Conservation (phyloP, 1,140 invertebrate species). For the Halesus radiatus region DNA sequence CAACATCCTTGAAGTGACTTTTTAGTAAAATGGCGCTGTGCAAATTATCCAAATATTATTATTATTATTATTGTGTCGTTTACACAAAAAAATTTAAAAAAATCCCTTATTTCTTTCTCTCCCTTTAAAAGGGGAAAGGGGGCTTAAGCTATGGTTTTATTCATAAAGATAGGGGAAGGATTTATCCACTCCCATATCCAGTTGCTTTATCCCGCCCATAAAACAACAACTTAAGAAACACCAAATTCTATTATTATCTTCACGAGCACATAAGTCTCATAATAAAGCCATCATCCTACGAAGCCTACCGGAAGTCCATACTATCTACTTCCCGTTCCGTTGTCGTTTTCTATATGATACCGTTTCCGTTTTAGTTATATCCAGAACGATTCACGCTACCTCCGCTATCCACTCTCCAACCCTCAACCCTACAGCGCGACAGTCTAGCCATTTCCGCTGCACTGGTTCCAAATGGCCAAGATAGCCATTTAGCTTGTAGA, state of each 20-base stretch:
- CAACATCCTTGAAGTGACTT: too few relatives aligned
- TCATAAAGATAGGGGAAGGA: too few relatives aligned
- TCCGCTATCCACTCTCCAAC: too few relatives aligned
- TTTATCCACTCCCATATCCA: too few relatives aligned
- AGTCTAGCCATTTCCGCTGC: constrained; percentile 26
- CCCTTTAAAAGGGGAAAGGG: too few relatives aligned
- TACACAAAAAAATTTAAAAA: too few relatives aligned
- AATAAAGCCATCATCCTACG: constrained; percentile 11
- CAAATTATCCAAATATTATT: too few relatives aligned
- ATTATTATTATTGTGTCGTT: too few relatives aligned
- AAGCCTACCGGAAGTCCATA: constrained; percentile 15
- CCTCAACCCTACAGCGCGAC: not conserved
- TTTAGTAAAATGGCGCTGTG: too few relatives aligned
- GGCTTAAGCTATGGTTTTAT: too few relatives aligned
- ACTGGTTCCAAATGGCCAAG: not conserved
- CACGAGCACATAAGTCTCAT: not conserved
- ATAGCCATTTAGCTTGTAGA: not conserved
- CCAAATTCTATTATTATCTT: not conserved
- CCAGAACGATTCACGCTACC: constrained; percentile 1
- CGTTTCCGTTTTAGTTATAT: constrained; percentile 2
- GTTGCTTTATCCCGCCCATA: too few relatives aligned
- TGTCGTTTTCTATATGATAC: constrained; percentile 26
- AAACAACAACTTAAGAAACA: constrained; percentile 11
- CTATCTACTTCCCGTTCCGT: constrained; percentile 23
- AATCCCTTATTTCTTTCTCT: too few relatives aligned